Evolutionary conservation across 2,888 invertebrate genomes (phyloP).

Genomic region (Caprella mutica): DNA sequence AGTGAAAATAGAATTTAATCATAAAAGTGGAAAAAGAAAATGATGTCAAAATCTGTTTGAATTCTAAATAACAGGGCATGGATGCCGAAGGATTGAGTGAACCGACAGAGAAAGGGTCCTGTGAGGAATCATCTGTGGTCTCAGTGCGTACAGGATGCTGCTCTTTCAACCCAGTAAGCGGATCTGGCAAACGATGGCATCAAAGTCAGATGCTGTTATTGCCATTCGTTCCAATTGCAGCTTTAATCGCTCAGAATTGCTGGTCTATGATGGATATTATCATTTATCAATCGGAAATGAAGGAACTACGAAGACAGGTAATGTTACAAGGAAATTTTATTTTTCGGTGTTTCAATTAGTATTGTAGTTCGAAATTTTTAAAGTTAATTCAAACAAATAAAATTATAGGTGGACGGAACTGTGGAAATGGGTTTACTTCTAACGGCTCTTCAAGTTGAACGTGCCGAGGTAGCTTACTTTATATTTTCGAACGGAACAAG

Average conservation of each 20-base stretch:
- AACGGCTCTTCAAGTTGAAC: constrained; percentile 24
- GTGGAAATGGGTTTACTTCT: constrained; percentile 28
- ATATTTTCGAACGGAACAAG: constrained; percentile 27
- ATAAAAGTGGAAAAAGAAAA: too few relatives aligned
- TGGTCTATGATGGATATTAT: constrained; percentile 10
- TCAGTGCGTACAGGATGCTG: constrained; percentile 28
- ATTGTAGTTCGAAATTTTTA: not conserved
- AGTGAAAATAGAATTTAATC: too few relatives aligned
- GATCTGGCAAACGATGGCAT: constrained; percentile 23
- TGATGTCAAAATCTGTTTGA: too few relatives aligned
- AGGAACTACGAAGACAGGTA: constrained; percentile 6
- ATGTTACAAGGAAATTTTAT: not conserved
- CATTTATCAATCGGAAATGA: constrained; percentile 5
- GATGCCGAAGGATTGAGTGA: not conserved
- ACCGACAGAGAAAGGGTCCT: not conserved
- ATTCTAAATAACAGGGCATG: not conserved
- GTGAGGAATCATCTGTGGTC: constrained; percentile 17
- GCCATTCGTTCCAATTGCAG: constrained; percentile 32
- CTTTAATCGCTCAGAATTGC: constrained; percentile 28
- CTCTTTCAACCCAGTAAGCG: constrained; percentile 27
- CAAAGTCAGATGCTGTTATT: constrained; percentile 13
- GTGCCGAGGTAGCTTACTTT: constrained; percentile 26
- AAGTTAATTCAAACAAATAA: not conserved
- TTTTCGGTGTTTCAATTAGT: not conserved
- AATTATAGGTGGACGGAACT: constrained; percentile 22